A percentile compares a stretch with the other conserved stretches of the same genome.
Evolutionary conservation across 1,140 invertebrate genomes (phyloP).

Genomic region (Procambarus virginalis): DNA sequence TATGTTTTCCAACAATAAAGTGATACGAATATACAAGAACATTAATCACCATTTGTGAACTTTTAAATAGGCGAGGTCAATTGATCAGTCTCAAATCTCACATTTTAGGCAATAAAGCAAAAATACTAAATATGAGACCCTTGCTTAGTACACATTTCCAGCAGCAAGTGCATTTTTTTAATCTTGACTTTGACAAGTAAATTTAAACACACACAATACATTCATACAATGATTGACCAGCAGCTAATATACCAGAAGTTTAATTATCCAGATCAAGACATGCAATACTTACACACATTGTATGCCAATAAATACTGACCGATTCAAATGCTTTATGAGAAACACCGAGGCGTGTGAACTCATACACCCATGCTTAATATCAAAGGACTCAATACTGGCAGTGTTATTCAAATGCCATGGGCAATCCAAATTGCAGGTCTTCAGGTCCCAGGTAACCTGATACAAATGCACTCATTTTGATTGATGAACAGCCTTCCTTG

Average conservation of each 20-base stretch:
- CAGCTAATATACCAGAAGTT: not conserved
- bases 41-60: not conserved
- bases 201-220: not conserved
- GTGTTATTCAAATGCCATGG: not conserved
- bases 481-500: not conserved
- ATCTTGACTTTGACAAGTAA: not conserved
- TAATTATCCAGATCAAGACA: not conserved
- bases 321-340: not conserved
- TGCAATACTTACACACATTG: not conserved
- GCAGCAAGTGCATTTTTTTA: not conserved
- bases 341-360: not conserved
- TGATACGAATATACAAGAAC: not conserved
- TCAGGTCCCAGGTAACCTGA: not conserved
- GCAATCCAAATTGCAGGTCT: not conserved
- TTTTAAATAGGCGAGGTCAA: not conserved
- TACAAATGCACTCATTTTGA: constrained; percentile 4
- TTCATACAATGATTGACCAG: not conserved
- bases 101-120: constrained; percentile 13
- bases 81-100: not conserved
- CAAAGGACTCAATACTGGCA: not conserved
- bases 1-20: not conserved
- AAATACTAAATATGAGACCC: not conserved
- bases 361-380: not conserved
- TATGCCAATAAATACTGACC: not conserved
- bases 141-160: not conserved